Base-by-base conservation (phyloP, 1,140 invertebrate species). In the Acromyrmex charruanus region DNA sequence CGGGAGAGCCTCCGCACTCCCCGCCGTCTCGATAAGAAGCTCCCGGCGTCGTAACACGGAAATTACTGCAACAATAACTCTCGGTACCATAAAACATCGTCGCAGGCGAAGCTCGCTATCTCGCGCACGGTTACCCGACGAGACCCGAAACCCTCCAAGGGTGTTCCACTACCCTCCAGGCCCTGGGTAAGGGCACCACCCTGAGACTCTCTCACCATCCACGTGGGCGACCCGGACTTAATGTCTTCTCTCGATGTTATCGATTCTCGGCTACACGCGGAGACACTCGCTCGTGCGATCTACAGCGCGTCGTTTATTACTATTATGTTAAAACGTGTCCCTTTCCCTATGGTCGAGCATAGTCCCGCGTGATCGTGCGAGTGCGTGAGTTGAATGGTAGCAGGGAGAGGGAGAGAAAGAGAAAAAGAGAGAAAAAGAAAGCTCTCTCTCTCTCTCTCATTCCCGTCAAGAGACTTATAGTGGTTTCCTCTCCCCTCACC, bases 61-160 rank as follows among this genome's bases (percentile, higher is more conserved):
- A 84, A 84, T 84, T 84, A 84, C 80, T 84, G 80, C 80, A 84
- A 84, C 80, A 84, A 84, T 84, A 84, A 84, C 80, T 84, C 80
- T 84, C 55, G 69, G 80, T 75, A 84, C 55, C 69, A 74, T 84
- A 84, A 84, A 84, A 84, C 80, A 84, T 84, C 69, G 80, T 84
- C 80, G 80, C 59, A 74, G 80, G 69, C 80, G 58, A 74, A 39
- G 80, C 69, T 51, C 69, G 80, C 80, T 84, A 84, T 84, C 80
- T 84, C 80, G 39, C 69, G 80, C 55, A 28, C 69, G 80, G 69
- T 75, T 84, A 84, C 80, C 69, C 80, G 68, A 82, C 53, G 80
- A 82, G 80, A 82, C 68, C 80, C 25, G 55, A 84, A 84, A 84
- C 69, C 79, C 77, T 44, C 39, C 53, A 4, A 18, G 18, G 35